Evolutionary conservation across 2,797 vertebrate genomes (phyloP).

Genomic region (Ispidina picta): DNA sequence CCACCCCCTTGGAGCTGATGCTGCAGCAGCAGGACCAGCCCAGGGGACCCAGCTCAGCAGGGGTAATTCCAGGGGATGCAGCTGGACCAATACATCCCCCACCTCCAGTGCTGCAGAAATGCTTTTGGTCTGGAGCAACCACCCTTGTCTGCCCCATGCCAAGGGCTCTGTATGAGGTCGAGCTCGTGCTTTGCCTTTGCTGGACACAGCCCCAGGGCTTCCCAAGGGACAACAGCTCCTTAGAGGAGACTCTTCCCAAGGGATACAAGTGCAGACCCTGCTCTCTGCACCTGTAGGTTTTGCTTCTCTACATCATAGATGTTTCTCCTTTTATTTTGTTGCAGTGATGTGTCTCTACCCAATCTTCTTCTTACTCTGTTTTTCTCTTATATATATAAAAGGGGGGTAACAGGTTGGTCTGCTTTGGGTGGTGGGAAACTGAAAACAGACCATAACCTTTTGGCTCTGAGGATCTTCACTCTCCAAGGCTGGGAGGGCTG

Average conservation of each 20-base stretch:
- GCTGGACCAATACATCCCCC: fast-evolving
- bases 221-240: background rate
- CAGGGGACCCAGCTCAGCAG: fast-evolving
- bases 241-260: background rate
- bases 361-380: background rate
- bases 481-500: background rate
- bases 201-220: background rate
- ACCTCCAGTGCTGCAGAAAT: background rate
- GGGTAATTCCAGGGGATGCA: background rate
- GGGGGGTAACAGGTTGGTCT: background rate
- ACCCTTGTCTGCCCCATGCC: fast-evolving
- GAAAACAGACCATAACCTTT: fast-evolving
- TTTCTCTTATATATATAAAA: background rate
- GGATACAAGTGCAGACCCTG: background rate
- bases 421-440: background rate
- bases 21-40: background rate
- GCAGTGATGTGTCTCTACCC: background rate
- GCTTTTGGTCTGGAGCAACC: background rate
- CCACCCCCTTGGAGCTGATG: fast-evolving
- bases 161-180: background rate
- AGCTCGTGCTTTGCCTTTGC: background rate
- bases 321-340: background rate
- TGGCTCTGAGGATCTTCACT: background rate
- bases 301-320: background rate
- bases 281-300: background rate